These are phyloP conservation scores for Cisticola juncidis DNA, from an alignment of 2,113 vertebrate species.

Conservation along the genomic window DNA sequence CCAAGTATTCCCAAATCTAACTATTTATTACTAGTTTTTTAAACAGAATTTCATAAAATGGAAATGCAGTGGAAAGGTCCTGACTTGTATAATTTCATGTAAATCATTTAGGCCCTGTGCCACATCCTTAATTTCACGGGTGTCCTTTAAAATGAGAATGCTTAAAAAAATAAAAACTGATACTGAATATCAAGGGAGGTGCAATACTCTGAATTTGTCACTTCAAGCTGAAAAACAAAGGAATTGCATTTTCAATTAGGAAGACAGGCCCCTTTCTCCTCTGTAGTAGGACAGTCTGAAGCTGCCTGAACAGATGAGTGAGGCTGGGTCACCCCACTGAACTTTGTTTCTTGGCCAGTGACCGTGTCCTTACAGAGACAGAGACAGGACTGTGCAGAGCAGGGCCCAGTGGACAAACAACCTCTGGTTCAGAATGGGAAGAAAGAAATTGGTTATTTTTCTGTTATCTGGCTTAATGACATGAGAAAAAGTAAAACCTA, in stretches of 20 bases:
- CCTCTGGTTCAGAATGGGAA: not conserved
- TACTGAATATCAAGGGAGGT: not conserved
- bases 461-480: not conserved
- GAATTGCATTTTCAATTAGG: not conserved
- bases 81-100: not conserved
- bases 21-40: not conserved
- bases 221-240: not conserved
- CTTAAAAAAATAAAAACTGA: not conserved
- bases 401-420: not conserved
- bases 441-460: not conserved
- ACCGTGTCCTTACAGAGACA: not conserved
- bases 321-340: not conserved
- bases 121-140: fast-evolving
- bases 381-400: not conserved
- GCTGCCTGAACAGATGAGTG: not conserved
- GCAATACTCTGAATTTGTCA: not conserved
- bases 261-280: not conserved
- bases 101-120: not conserved
- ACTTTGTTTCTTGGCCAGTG: fast-evolving
- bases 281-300: not conserved
- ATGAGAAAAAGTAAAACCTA: not conserved
- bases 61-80: not conserved
- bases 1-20: not conserved
- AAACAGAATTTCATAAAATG: not conserved
- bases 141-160: not conserved